Evolutionary conservation across 2,888 invertebrate species (phyloP).

Genomic region (Linhomoeus sp.): DNA sequence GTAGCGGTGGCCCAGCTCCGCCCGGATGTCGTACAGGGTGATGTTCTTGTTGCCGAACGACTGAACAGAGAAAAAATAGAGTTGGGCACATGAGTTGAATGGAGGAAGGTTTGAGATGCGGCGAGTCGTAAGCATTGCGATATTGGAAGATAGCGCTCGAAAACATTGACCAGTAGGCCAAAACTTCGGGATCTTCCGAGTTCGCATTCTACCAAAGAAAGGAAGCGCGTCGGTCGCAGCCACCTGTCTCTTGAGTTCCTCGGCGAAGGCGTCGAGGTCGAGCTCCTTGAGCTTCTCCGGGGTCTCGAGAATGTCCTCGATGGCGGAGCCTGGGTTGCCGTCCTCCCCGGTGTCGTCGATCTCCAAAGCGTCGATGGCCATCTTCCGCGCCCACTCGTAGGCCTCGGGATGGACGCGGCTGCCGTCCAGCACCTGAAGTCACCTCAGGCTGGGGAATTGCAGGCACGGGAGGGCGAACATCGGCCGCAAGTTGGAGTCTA

Average conservation of each 20-base stretch:
- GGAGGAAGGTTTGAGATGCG: too few species aligned
- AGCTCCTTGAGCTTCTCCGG: slow-evolving; percentile 53
- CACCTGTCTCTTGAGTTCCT: slow-evolving; percentile 72
- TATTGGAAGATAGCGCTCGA: too few species aligned
- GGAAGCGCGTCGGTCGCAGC: too few species aligned
- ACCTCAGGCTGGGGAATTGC: neutral
- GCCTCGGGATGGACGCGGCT: slow-evolving; percentile 96
- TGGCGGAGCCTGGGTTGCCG: slow-evolving; percentile 45
- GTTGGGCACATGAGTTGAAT: too few species aligned
- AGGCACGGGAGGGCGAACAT: too few species aligned
- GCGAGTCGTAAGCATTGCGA: too few species aligned
- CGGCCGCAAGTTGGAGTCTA: too few species aligned
- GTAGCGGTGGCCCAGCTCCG: slow-evolving; percentile 65
- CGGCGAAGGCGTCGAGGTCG: slow-evolving; percentile 93
- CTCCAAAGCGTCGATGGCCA: slow-evolving; percentile 97
- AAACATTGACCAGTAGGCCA: too few species aligned
- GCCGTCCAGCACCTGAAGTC: slow-evolving; percentile 59
- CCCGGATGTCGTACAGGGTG: slow-evolving; percentile 85
- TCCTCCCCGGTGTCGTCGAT: slow-evolving; percentile 73
- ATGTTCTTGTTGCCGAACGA: slow-evolving; percentile 47
- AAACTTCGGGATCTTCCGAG: too few species aligned
- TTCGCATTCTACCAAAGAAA: too few species aligned
- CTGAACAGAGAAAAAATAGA: slow-evolving; percentile 29
- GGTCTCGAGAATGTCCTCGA: slow-evolving; percentile 87
- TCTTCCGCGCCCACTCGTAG: slow-evolving; percentile 98